These are phyloP conservation scores for Pardalotus punctatus DNA, from an alignment of 2,113 vertebrate genomes.

Conservation along the genomic window DNA sequence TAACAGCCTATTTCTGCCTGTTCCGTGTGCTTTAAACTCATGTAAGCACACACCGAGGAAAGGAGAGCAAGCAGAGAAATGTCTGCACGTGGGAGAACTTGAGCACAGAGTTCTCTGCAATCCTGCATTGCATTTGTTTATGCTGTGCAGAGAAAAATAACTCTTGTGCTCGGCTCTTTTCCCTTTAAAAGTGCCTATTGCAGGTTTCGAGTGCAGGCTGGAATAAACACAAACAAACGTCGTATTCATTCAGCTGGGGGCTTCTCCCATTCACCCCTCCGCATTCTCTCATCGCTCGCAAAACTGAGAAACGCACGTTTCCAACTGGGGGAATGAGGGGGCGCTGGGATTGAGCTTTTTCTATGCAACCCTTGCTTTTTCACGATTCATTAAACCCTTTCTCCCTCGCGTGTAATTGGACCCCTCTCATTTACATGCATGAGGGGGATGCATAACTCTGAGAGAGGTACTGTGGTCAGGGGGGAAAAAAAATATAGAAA, in stretches of 20 bases:
- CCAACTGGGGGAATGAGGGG: conserved; percentile 17
- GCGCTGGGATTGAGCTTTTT: conserved; percentile 57
- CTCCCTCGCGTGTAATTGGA: conserved; percentile 72
- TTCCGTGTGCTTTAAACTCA: background rate
- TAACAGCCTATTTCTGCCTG: background rate
- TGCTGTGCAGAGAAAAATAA: background rate
- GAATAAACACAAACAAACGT: background rate
- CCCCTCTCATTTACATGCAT: conserved; percentile 80
- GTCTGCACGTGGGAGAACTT: background rate
- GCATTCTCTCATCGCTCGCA: background rate
- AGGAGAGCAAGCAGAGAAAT: background rate
- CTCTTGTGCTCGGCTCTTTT: background rate
- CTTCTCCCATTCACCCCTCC: background rate
- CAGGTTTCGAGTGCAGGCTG: background rate
- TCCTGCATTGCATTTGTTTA: accelerated
- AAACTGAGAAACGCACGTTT: conserved; percentile 51
- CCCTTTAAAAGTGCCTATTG: background rate
- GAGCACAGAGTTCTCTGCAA: accelerated
- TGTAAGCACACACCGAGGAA: background rate
- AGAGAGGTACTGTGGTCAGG: background rate
- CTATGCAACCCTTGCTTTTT: conserved; percentile 73
- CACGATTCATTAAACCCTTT: conserved; percentile 82
- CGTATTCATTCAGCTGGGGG: background rate
- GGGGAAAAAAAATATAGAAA: background rate
- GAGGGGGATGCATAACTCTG: conserved; percentile 56